Evolutionary conservation across 2,888 invertebrate genomes (phyloP).

Genomic region (Hypsopygia costalis): DNA sequence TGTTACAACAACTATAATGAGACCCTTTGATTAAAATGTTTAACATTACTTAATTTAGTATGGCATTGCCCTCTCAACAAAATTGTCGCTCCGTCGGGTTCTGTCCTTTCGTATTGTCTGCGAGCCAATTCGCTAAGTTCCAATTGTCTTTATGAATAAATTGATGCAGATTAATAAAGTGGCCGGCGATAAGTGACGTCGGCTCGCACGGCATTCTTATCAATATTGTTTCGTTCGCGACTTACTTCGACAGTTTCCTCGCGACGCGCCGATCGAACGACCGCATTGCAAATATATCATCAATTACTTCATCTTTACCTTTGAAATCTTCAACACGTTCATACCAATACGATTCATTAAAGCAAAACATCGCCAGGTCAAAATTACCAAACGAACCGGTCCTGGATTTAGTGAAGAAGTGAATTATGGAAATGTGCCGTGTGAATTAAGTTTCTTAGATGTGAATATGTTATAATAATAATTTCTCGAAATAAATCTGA

Average conservation of each 20-base stretch:
- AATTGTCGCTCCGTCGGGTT: neutral
- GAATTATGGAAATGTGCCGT: conserved; percentile 29
- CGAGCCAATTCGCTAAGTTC: conserved; percentile 12
- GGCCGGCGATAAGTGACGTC: conserved; percentile 61
- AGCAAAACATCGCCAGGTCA: conserved; percentile 10
- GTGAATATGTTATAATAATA: neutral
- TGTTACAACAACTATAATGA: too few relatives aligned
- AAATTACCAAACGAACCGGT: conserved; percentile 10
- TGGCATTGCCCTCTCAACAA: neutral
- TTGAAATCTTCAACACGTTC: conserved; percentile 13
- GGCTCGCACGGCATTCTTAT: conserved; percentile 45
- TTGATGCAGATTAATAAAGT: conserved; percentile 75
- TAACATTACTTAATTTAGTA: neutral
- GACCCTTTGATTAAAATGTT: too few relatives aligned
- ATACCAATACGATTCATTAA: conserved; percentile 20
- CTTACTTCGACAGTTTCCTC: conserved; percentile 54
- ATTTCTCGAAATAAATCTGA: conserved; percentile 32
- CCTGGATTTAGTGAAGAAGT: conserved; percentile 17
- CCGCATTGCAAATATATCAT: conserved; percentile 35
- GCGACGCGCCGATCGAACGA: conserved; percentile 46
- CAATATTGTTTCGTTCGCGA: conserved; percentile 62
- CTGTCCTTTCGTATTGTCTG: neutral
- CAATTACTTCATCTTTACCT: conserved; percentile 20
- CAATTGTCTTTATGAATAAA: conserved; percentile 72
- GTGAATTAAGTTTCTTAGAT: conserved; percentile 16